Base-by-base conservation (phyloP, 1,140 invertebrate species). In the Charaxes varanes region DNA sequence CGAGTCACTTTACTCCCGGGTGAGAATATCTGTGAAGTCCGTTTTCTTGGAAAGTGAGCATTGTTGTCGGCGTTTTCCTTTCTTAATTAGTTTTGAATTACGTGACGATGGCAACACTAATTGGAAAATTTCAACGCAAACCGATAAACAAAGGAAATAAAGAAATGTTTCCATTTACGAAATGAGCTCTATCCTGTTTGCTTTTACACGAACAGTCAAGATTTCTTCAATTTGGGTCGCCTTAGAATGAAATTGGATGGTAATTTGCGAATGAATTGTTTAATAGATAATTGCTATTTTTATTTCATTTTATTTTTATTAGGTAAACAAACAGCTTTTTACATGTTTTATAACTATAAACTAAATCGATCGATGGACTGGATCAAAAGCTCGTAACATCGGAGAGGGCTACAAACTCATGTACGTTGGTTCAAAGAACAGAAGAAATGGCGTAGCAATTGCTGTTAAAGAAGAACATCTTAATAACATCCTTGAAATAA, bases 71-170 rank as follows among this genome's bases (percentile, higher is more conserved):
- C 61, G 53, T 67, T 77, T 73, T 66, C 71, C 62, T 72, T 69
- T 62, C 56, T 62, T 74, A 79, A 79, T 79, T 79, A 79, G 63
- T 72, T 72, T 67, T 69, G 62, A 74, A 79, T 74, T 72, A 72
- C 61, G 63, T 67, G 58, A 64, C 56, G 62, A 77, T 79, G 54
- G 62, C 61, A 55, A 51, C 65, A 60, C 73, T 72, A 66, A 71
- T 65, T 63, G 43, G 55, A 43, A 64, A 62, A 71, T 67, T 65
- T 52, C 50, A 49, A 36, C 50, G 43, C 42, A 33, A 53, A 38
- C 38, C 23, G 30, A 56, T 50, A 55, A 56, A 56, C 53, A 54
- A 47, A 41, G 38, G n/a, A n/a, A n/a, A n/a, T n/a, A n/a, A n/a
- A n/a, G n/a, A n/a, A n/a, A n/a, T n/a, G n/a, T n/a, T n/a, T n/a